These are phyloP conservation scores for Therioaphis trifolii DNA, from an alignment of 2,888 invertebrate genomes.

Conservation along the genomic window DNA sequence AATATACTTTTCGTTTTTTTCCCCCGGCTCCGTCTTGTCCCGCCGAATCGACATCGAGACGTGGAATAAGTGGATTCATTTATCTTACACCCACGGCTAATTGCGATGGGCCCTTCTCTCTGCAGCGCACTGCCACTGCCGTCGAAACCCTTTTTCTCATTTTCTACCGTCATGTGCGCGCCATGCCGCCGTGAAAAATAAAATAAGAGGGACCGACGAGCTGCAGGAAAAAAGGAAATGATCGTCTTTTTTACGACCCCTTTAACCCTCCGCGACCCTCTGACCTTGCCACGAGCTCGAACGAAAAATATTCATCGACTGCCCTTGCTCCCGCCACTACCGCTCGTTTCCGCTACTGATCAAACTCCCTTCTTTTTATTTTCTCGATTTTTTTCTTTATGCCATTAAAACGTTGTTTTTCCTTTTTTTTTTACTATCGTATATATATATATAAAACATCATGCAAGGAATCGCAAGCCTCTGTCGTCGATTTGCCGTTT, in stretches of 20 bases:
- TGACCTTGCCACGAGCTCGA: not conserved
- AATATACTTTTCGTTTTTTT: conserved; percentile 7
- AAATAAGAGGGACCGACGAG: conserved; percentile 45
- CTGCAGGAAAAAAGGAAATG: conserved; percentile 24
- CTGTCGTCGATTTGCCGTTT: conserved; percentile 35
- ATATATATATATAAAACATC: too few species aligned
- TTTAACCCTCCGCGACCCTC: conserved; percentile 16
- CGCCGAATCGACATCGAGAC: conserved; percentile 53
- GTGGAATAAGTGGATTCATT: conserved; percentile 62
- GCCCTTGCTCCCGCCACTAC: not conserved
- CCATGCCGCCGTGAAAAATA: conserved; percentile 36
- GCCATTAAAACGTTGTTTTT: conserved; percentile 27
- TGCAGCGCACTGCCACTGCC: not conserved
- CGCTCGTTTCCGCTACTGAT: conserved; percentile 7
- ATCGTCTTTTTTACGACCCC: conserved; percentile 60
- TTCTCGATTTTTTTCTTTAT: conserved; percentile 15
- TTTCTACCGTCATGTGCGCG: conserved; percentile 29
- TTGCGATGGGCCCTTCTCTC: conserved; percentile 55
- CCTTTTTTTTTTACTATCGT: too few species aligned
- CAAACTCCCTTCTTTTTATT: conserved; percentile 52
- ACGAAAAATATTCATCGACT: conserved; percentile 27
- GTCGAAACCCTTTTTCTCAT: conserved; percentile 52
- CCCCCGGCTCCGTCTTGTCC: not conserved
- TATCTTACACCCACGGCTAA: conserved; percentile 60
- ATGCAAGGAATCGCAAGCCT: too few species aligned